Base-by-base conservation (phyloP, 2,888 invertebrate species). In the Mechanitis messenoides region DNA sequence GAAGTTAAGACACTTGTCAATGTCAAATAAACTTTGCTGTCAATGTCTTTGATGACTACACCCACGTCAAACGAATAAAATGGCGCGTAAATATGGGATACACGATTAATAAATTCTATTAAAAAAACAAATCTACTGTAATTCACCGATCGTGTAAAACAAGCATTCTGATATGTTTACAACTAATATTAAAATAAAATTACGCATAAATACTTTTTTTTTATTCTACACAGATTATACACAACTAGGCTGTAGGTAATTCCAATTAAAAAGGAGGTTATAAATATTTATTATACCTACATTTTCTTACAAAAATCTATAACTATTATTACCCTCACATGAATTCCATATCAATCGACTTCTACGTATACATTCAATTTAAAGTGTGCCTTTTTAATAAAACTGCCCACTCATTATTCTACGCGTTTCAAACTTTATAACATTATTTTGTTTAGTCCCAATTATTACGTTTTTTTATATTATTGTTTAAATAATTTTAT, bases 331-430 rank as follows among this genome's bases (percentile, higher is more conserved):
- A 72, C 72, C 71, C 72, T 71, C 70, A 69, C 61, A 63, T 66
- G 63, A 66, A 64, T 68, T 71, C 65, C 69, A 61, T 68, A 69
- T 66, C 68, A 61, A 66, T 66, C 63, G 68, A 65, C 64, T 61
- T 70, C 70, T 71, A 70, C 72, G 72, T 72, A 72, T 72, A 72
- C 72, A 67, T 69, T 65, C 57, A 58, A 56, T 65, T 66, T 66
- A 59, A 64, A 62, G 59, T 62, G 62, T 59, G 62, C 62, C 59
- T 56, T 63, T 65, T 57, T 46, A 61, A 65, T 63, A 63, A 65
- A 63, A 53, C 63, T 53, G 53, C 63, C 60, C 59, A 63, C 58
- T 60, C 45, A 31, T 56, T 60, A 58, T 31, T 42, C 42, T 42
- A 42, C 42, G 42, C 42, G 42, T 42, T 42, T 42, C 42, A 42